These are phyloP conservation scores for Chionodraco myersi DNA, from an alignment of 2,113 vertebrate species.

Conservation along the genomic window DNA sequence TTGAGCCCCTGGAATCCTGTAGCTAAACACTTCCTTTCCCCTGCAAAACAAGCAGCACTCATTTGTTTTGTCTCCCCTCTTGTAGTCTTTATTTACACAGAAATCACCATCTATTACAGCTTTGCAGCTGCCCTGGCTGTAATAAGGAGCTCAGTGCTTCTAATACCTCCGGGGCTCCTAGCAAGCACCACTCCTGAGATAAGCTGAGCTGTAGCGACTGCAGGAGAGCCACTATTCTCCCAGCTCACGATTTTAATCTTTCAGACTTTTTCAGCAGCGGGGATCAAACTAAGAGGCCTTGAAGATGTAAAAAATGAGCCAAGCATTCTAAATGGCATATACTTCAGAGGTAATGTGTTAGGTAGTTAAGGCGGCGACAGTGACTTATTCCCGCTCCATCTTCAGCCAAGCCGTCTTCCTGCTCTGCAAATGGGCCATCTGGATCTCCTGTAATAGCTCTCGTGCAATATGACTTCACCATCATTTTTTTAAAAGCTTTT, in stretches of 20 bases:
- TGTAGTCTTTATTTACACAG: constrained; percentile 47
- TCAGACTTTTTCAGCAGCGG: constrained; percentile 43
- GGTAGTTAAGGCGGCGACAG: constrained; percentile 75
- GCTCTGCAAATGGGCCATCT: constrained; percentile 80
- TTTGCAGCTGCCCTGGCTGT: constrained; percentile 11
- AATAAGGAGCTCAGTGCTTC: constrained; percentile 39
- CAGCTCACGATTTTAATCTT: constrained; percentile 57
- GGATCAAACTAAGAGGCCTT: constrained; percentile 58
- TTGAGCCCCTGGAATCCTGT: constrained; percentile 5
- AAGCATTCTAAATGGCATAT: constrained; percentile 63
- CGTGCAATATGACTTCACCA: constrained; percentile 54
- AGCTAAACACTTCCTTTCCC: constrained; percentile 13
- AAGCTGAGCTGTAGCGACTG: constrained; percentile 56
- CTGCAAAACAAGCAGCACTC: constrained; percentile 1
- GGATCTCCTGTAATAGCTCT: constrained; percentile 73
- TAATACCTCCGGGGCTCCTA: constrained; percentile 41
- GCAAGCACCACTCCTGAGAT: constrained; percentile 59
- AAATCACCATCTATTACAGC: constrained; percentile 39
- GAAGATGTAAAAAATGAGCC: constrained; percentile 68
- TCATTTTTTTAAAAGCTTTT: constrained; percentile 70
- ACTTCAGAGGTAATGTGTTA: constrained; percentile 78
- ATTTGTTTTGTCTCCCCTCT: constrained; percentile 11
- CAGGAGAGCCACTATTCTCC: constrained; percentile 43
- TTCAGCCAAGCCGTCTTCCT: constrained; percentile 49
- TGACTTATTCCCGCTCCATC: constrained; percentile 72